Evolutionary conservation across 2,113 vertebrate genomes (phyloP).

Genomic region (Sturnira hondurensis): DNA sequence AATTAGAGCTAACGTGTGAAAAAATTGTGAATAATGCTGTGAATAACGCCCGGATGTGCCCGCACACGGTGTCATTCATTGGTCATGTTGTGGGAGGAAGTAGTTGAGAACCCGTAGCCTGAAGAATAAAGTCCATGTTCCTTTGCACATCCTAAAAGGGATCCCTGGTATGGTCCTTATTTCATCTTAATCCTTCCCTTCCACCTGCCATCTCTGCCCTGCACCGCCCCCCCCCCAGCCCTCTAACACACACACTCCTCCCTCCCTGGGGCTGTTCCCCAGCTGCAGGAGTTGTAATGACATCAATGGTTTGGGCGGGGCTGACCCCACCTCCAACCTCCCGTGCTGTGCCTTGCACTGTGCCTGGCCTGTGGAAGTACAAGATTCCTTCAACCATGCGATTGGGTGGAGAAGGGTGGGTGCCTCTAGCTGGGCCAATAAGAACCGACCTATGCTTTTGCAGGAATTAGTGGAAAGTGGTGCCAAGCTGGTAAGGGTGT

Average conservation of each 20-base stretch:
- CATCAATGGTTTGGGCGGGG: neutral
- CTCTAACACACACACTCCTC: no score
- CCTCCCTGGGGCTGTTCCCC: neutral
- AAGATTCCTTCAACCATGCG: neutral
- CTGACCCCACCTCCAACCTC: neutral
- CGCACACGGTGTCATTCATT: neutral
- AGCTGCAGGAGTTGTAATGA: neutral
- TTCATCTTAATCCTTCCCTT: neutral
- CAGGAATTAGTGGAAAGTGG: neutral
- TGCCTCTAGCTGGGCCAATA: neutral
- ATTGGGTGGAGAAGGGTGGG: neutral
- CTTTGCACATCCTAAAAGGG: neutral
- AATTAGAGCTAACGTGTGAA: neutral
- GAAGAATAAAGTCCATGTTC: neutral
- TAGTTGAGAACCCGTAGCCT: neutral
- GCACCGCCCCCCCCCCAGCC: no score
- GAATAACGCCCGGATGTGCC: neutral
- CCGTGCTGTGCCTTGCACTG: rapidly evolving
- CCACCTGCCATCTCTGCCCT: no score
- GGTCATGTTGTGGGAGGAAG: neutral
- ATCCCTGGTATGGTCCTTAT: neutral
- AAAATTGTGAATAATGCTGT: neutral
- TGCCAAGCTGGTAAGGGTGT: neutral
- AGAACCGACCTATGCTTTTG: neutral
- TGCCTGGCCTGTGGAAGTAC: neutral